phyloP scores from a whole-genome alignment of 2,113 vertebrate genomes.

The Myrmecophaga tridactyla region DNA sequence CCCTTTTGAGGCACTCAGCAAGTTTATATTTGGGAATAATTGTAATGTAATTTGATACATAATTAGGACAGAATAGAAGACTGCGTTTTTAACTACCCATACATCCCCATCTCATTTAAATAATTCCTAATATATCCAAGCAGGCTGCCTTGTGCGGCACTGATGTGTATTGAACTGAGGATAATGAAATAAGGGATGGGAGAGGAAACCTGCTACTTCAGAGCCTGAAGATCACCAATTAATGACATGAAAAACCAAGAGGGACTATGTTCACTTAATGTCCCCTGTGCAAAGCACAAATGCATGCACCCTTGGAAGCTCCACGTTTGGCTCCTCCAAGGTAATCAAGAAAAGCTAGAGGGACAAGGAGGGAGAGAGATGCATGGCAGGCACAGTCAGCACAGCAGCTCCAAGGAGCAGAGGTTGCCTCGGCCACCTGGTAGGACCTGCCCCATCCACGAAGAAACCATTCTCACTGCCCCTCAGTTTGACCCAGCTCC shows the following conservation, averaged over 20 bases:
- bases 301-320: background rate
- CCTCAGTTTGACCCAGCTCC: background rate
- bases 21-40: slow-evolving; percentile 84
- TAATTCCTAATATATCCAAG: slow-evolving; percentile 85
- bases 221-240: slow-evolving; percentile 83
- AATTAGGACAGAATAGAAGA: slow-evolving; percentile 85
- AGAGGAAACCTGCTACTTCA: slow-evolving; percentile 82
- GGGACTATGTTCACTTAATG: slow-evolving; percentile 78
- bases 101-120: slow-evolving; percentile 86
- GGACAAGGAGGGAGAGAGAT: background rate
- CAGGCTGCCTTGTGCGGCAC: slow-evolving; percentile 74
- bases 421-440: background rate
- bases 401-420: background rate
- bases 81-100: slow-evolving; percentile 84
- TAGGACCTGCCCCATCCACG: background rate
- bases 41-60: slow-evolving; percentile 84
- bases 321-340: slow-evolving; percentile 15
- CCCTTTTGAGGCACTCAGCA: slow-evolving; percentile 74
- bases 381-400: background rate
- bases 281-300: slow-evolving; percentile 53
- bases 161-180: slow-evolving; percentile 86
- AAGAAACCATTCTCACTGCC: accelerated
- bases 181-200: slow-evolving; percentile 87
- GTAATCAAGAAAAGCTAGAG: background rate
- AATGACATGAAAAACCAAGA: slow-evolving; percentile 81